Percentiles rank a stretch among this genome's conserved stretches.
These are phyloP conservation scores for Cyprinus carpio DNA, from an alignment of 2,113 vertebrate species.

Conservation along the genomic window DNA sequence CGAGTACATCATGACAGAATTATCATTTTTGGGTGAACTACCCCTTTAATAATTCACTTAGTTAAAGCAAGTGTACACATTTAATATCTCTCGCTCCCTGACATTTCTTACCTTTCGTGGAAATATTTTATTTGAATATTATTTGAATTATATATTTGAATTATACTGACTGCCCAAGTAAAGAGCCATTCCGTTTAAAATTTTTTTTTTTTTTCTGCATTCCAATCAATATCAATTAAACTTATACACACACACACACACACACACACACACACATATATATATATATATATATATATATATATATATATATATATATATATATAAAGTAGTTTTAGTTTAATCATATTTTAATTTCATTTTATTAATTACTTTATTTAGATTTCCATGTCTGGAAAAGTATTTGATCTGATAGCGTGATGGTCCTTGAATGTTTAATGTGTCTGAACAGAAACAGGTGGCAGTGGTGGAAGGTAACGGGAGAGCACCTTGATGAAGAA, in stretches of 20 bases:
- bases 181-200: no score
- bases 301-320: no score
- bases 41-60: neutral
- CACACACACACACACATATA: no score
- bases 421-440: neutral
- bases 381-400: neutral
- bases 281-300: no score
- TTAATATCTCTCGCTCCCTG: neutral
- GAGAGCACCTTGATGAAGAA: constrained; percentile 91
- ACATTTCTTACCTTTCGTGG: neutral
- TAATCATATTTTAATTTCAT: no score
- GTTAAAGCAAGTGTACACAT: neutral
- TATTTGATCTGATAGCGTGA: neutral
- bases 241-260: no score
- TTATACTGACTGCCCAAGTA: no score
- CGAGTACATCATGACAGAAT: neutral
- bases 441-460: neutral
- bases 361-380: neutral
- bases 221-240: no score
- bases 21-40: neutral
- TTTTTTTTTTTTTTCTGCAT: no score
- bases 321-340: no score
- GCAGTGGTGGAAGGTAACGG: constrained; percentile 27
- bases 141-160: no score
- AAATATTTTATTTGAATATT: neutral